Evolutionary conservation across 2,113 vertebrate genomes (phyloP).

Genomic region (Mellivora capensis): DNA sequence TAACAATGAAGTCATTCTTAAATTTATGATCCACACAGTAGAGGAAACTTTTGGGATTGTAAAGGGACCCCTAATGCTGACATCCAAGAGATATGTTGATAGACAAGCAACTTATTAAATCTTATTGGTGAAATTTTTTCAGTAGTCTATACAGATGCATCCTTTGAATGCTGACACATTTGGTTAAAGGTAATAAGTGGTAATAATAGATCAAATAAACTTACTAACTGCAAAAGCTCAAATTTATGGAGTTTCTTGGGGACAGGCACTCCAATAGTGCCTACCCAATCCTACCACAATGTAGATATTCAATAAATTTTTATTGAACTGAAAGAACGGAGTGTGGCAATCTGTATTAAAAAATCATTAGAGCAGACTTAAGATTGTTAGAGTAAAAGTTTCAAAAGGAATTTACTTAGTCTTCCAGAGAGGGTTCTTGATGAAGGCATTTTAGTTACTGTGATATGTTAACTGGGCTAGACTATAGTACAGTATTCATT

Average conservation of each 20-base stretch:
- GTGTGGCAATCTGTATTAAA: not conserved
- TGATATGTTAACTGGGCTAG: not conserved
- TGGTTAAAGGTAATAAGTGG: not conserved
- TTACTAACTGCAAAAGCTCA: not conserved
- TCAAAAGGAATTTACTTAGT: not conserved
- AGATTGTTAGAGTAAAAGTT: not conserved
- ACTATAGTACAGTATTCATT: not conserved
- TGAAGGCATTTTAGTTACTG: not conserved
- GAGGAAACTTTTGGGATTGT: not conserved
- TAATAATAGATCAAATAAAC: not conserved
- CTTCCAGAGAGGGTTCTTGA: not conserved
- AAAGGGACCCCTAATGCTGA: not conserved
- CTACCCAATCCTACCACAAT: not conserved
- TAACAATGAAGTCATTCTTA: not conserved
- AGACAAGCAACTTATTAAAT: not conserved
- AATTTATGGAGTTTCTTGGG: not conserved
- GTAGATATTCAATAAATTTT: not conserved
- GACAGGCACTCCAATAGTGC: not conserved
- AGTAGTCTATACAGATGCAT: not conserved
- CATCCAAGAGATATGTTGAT: not conserved
- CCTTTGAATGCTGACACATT: not conserved
- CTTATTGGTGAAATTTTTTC: not conserved
- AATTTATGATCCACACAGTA: not conserved
- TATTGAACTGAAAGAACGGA: not conserved
- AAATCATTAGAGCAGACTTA: not conserved